Evolutionary conservation across 2,888 invertebrate species (phyloP).

Genomic region (Capitulum mitella): DNA sequence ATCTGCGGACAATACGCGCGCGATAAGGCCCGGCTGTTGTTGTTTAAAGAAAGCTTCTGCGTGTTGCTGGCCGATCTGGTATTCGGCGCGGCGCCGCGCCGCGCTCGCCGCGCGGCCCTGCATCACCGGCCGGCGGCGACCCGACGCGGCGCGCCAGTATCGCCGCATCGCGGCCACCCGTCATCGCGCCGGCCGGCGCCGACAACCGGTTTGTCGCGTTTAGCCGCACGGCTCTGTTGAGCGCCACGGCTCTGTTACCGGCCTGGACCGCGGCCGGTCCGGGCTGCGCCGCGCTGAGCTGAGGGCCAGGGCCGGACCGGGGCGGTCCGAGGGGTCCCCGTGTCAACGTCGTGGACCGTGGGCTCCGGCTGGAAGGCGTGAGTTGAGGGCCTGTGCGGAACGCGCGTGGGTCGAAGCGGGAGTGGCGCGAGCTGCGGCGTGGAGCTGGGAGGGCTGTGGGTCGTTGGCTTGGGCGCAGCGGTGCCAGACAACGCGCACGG

Average conservation of each 20-base stretch:
- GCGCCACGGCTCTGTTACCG: background rate
- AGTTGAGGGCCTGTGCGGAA: too few relatives aligned
- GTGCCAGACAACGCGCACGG: too few relatives aligned
- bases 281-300: too few relatives aligned
- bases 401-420: too few relatives aligned
- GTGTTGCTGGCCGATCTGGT: constrained; percentile 1
- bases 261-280: background rate
- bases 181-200: background rate
- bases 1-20: constrained; percentile 10
- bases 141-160: background rate
- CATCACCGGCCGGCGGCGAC: background rate
- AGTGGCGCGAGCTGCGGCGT: too few relatives aligned
- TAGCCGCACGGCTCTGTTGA: background rate
- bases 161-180: background rate
- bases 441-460: too few relatives aligned
- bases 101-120: background rate
- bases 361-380: too few relatives aligned
- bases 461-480: too few relatives aligned
- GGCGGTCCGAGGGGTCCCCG: too few relatives aligned
- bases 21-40: background rate
- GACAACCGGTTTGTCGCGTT: constrained; percentile 8
- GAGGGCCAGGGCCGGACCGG: too few relatives aligned
- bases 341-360: too few relatives aligned
- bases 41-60: constrained; percentile 19
- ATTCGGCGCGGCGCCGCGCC: background rate